Base-by-base conservation (phyloP, 2,888 invertebrate genomes). In the Lithophane semibrunnea region DNA sequence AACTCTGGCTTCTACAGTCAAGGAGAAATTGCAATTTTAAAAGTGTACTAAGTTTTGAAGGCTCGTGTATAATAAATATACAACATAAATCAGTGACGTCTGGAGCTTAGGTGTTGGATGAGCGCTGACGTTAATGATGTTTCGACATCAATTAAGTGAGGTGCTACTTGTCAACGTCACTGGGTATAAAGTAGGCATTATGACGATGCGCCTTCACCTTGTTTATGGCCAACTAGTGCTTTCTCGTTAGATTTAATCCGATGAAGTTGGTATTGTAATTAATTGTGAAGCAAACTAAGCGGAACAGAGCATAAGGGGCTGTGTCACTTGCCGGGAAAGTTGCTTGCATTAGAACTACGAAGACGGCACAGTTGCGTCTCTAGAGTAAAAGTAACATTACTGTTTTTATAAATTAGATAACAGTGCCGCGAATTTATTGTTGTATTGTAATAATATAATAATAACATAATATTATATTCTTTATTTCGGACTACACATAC, bases 41-140 rank as follows among this genome's bases (percentile, higher is more conserved):
- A 29, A 29, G 29, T 29, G 29, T 29, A n/a, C n/a, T n/a, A n/a
- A n/a, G n/a, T n/a, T n/a, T n/a, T n/a, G n/a, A n/a, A n/a, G 29
- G 29, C 29, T 29, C 0, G 0, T 29, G 29, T 29, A 13, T 71
- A 71, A 80, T 77, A 78, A 80, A 81, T 84, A 82, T 77, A 60
- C 21, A 52, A 49, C 70, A 86, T 88, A 78, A 86, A 86, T 87
- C 83, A 87, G 79, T 61, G 66, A 63, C 52, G 70, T 64, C 73
- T 65, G 58, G 29, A 72, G 83, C 75, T 79, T 65, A 76, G 75
- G 63, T 65, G n/a, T 37, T 73, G 65, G 80, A 79, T 75, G 77
- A 75, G 58, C 65, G 58, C 75, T 81, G 82, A 88, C 84, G 80
- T 66, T 88, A 88, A 90, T 89, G 87, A 89, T 82, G 86, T 84